Percentiles rank a stretch among this genome's conserved stretches.
Evolutionary conservation across 2,797 vertebrate species (phyloP).

Genomic region (Vultur gryphus): DNA sequence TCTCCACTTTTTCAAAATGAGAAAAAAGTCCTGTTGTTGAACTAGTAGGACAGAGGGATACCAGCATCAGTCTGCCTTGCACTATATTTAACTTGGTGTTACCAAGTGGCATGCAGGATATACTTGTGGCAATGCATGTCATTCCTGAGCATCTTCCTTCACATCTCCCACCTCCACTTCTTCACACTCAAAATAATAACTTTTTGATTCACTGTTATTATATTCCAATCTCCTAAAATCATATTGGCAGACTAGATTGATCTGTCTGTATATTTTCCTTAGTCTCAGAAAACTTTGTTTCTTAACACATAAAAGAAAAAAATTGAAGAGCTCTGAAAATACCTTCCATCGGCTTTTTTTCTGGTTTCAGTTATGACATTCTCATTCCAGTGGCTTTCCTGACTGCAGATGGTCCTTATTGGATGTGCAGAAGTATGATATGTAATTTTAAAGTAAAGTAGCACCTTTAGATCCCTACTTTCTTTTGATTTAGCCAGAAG

Average conservation of each 20-base stretch:
- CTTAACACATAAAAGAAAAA: neutral
- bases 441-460: neutral
- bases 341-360: neutral
- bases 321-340: neutral
- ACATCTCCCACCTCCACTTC: neutral
- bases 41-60: neutral
- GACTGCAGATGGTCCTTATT: neutral
- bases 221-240: neutral
- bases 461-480: neutral
- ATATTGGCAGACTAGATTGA: neutral
- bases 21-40: neutral
- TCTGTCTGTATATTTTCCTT: neutral
- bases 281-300: neutral
- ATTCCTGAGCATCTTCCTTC: neutral
- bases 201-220: neutral
- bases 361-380: neutral
- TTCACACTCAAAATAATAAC: neutral
- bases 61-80: neutral
- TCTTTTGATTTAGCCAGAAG: neutral
- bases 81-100: neutral
- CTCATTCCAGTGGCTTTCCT: neutral
- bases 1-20: neutral
- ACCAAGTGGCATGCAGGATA: neutral
- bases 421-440: neutral
- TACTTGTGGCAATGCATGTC: rapidly evolving